Conservation (phyloP, 2,797 vertebrate species). For the Scleropages formosus region DNA sequence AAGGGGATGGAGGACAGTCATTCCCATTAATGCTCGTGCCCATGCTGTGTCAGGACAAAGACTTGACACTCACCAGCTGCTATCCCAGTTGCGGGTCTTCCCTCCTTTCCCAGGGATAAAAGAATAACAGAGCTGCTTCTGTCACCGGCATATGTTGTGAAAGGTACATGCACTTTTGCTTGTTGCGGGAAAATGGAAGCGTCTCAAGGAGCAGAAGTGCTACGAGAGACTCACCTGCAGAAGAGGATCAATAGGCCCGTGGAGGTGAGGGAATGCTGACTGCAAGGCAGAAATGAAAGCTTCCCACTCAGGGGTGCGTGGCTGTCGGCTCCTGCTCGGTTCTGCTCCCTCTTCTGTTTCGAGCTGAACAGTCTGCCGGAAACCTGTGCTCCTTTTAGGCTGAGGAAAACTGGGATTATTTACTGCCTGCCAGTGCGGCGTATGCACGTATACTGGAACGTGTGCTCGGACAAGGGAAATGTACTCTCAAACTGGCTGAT, state of each 20-base stretch:
- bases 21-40: neutral
- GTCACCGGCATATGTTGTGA: neutral
- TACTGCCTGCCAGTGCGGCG: neutral
- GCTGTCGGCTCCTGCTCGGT: neutral
- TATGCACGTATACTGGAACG: neutral
- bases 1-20: neutral
- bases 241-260: conserved; percentile 19
- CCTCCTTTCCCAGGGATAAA: neutral
- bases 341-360: neutral
- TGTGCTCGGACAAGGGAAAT: neutral
- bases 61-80: conserved; percentile 2
- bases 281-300: conserved; percentile 26
- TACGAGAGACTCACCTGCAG: conserved; percentile 15
- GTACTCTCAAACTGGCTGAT: neutral
- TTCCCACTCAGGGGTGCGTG: neutral
- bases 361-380: neutral
- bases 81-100: neutral
- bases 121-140: neutral
- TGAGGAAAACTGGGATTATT: neutral
- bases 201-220: neutral
- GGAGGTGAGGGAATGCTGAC: neutral
- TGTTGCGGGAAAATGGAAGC: neutral
- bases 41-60: neutral
- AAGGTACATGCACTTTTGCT: neutral
- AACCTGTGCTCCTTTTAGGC: neutral